Percentiles rank a stretch among this genome's conserved stretches.
Evolutionary conservation across 2,888 invertebrate species (phyloP).

Genomic region (Hoplodrina ambigua): DNA sequence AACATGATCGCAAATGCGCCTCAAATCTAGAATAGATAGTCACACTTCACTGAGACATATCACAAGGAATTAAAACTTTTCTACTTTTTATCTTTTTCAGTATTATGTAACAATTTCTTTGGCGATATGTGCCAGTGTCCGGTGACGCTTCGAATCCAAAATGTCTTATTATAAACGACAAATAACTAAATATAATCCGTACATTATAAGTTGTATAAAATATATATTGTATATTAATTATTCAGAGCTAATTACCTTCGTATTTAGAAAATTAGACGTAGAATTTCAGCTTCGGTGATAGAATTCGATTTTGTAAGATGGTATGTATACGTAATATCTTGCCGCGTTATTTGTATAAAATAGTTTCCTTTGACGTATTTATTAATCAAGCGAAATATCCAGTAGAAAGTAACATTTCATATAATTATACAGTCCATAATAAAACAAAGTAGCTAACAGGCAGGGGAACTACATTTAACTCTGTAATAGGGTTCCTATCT

Average conservation of each 20-base stretch:
- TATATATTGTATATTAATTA: constrained; percentile 37
- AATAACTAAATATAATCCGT: constrained; percentile 70
- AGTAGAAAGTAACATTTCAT: constrained; percentile 6
- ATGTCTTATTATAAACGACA: constrained; percentile 71
- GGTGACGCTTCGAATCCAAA: constrained; percentile 42
- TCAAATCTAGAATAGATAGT: constrained; percentile 49
- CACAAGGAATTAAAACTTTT: constrained; percentile 11
- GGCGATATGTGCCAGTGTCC: constrained; percentile 20
- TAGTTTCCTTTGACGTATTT: constrained; percentile 13
- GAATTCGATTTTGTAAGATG: constrained; percentile 13
- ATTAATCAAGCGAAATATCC: not conserved
- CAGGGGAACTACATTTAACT: too few species aligned
- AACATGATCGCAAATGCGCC: constrained; percentile 50
- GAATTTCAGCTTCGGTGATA: constrained; percentile 22
- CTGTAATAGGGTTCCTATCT: too few species aligned
- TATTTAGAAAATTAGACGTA: constrained; percentile 42
- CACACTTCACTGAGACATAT: constrained; percentile 18
- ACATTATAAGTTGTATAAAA: constrained; percentile 38
- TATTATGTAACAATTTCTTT: constrained; percentile 20
- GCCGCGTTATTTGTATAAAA: constrained; percentile 22
- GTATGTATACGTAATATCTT: constrained; percentile 38
- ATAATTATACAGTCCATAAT: not conserved
- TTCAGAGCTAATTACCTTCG: constrained; percentile 26
- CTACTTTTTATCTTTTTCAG: constrained; percentile 29
- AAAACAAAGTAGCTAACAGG: not conserved